These are phyloP conservation scores for Rhinolophus ferrumequinum DNA, from an alignment of 2,113 vertebrate genomes.

Conservation along the genomic window DNA sequence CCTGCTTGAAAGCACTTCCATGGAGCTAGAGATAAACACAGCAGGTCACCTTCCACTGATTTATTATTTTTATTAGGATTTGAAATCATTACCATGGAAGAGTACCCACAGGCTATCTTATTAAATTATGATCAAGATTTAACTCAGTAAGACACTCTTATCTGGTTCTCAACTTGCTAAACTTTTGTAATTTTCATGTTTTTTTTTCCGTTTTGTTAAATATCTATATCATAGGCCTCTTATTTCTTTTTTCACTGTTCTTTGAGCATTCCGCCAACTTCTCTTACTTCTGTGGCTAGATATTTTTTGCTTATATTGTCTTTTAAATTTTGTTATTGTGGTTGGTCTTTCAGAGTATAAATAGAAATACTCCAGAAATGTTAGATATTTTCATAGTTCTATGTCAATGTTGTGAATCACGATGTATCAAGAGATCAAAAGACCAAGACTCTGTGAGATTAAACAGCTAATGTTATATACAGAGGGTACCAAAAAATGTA, in stretches of 20 bases:
- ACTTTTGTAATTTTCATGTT: slow-evolving; percentile 2
- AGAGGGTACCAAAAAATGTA: too few species aligned
- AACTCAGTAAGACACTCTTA: slow-evolving; percentile 8
- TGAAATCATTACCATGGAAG: slow-evolving; percentile 70
- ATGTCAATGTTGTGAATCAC: not conserved
- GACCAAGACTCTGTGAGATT: not conserved
- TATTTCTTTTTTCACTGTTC: not conserved
- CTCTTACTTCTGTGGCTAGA: not conserved
- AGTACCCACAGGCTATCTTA: slow-evolving; percentile 37
- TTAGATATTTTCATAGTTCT: not conserved
- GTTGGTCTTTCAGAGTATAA: not conserved
- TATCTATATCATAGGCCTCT: not conserved
- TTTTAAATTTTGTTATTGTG: not conserved
- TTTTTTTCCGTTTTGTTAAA: not conserved
- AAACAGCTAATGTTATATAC: not conserved
- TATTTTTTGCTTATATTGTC: not conserved
- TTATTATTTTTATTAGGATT: slow-evolving; percentile 74
- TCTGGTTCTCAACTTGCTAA: not conserved
- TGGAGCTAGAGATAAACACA: slow-evolving; percentile 41
- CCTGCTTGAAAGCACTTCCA: slow-evolving; percentile 14
- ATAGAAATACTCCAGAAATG: not conserved
- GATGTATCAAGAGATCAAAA: not conserved
- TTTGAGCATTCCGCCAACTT: not conserved
- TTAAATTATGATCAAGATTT: slow-evolving; percentile 66
- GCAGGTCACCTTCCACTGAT: slow-evolving; percentile 67